Evolutionary conservation across 2,888 invertebrate genomes (phyloP), one percentile per base, ranked within the genome.

Genomic region (Apamea sordens): DNA sequence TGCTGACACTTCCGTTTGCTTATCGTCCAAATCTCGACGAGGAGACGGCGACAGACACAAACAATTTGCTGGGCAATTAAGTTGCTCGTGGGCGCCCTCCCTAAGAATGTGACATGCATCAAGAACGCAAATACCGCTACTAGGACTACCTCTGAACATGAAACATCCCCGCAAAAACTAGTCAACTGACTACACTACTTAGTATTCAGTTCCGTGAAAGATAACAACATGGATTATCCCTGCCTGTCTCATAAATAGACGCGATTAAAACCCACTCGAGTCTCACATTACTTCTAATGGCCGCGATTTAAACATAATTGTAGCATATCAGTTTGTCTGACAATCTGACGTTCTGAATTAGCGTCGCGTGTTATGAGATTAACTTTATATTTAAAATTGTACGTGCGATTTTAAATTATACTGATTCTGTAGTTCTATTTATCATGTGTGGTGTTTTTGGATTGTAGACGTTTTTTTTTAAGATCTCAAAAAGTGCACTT

Each of bases 221-320:
- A 74, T 74, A 44, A 36, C 18, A 61, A 59, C 24, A 18, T 24
- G n/a, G 21, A 24, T 73, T 44, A 67, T 36, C 61, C 11, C 24
- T 5, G 28, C 41, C 50, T 53, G 61, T 61, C 28, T 75, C 67
- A 47, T 74, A 81, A 67, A n/a, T 44, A 53, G n/a, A 68, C 59
- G 21, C 24, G 32, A 81, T 81, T 67, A 80, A 21, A 63, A 61
- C 61, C 36, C n/a, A 61, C 61, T 67, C 59, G 50, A 53, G 24
- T 18, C 53, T 50, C 56, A 65, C 28, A 68, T 67, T 68, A 68
- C 44, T n/a, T 24, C 53, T 47, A 74, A 82, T 80, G 44, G 18
- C 32, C 32, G 67, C 50, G 61, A 81, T 74, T 80, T 44, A 32
- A 61, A 81, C 44, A 68, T 80, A 74, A 74, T 61, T 80, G 59